Evolutionary conservation across 2,797 vertebrate genomes (phyloP), one percentile per base, ranked within the genome.

Genomic region (Scolopax bukidnonensis): DNA sequence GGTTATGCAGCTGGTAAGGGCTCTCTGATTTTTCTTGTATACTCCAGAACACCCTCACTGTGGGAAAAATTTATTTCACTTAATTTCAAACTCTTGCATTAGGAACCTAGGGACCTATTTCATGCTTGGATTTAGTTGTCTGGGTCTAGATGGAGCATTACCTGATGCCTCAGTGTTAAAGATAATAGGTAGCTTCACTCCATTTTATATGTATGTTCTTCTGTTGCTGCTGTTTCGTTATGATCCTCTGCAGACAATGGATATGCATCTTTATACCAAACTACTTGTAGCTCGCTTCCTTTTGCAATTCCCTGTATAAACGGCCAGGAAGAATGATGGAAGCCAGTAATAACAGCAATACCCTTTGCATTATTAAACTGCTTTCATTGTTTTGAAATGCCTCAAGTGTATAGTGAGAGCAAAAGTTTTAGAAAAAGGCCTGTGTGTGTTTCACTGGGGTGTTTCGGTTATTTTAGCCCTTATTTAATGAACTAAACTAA

Each of bases 381-480:
- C 47, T 32, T 86, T 61, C 10, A 1, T 74, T 89, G 82, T 88
- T 96, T 86, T 36, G 45, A 84, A 86, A 43, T 63, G 51, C 36
- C 36, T 88, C 18, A 48, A 78, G 64, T 60, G 32, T 64, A 81
- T 32, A 41, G 65, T 27, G 84, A 60, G 18, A 57, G 60, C 59
- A 90, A 77, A 40, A 79, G 43, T 5, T 13, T 64, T 90, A 73
- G 56, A 53, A 79, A 54, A 84, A 74, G 30, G 23, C 38, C 33
- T 1, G 1, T 40, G 45, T n/a, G 4, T 63, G 10, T 84, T 94
- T 93, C 70, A 57, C 56, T 0, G 13, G 48, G 64, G 67, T 77
- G 12, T 90, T 96, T 88, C 80, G 90, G 60, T 88, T 78, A 36
- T 56, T 76, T 87, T 91, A 84, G 59, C 83, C 79, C 82, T 91